Evolutionary conservation across 2,113 vertebrate species (phyloP), one percentile per base, ranked within the genome.

Genomic region (Ondatra zibethicus): DNA sequence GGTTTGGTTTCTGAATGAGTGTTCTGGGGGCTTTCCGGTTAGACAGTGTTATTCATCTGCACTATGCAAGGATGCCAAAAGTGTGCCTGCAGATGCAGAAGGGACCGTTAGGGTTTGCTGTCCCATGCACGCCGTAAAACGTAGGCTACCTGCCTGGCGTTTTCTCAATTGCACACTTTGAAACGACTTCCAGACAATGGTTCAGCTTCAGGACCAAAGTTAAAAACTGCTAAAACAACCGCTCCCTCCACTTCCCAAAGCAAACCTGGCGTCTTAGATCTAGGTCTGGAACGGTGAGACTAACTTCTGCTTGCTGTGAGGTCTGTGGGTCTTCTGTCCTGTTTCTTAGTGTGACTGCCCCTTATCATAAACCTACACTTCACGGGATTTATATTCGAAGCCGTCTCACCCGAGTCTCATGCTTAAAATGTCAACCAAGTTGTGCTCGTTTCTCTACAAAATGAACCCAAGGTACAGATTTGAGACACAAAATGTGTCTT

Each of bases 1-100:
- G 77, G 63, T 93, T 96, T 93, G 93, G 96, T 97, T 97, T 97
- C 97, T 94, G 39, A 88, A 94, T 97, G 93, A 97, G 94, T 84
- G 78, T 92, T 93, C 45, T 96, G 94, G 97, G 96, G 94, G 39
- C 52, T 98, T 98, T 97, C 95, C 97, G 95, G 92, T 96, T 87
- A 84, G 95, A 86, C 88, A 93, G 75, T 90, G 75, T 95, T 96
- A 96, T 96, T 97, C 95, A 93, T 72, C 84, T 89, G 87, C 72
- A 85, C 94, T 78, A 4, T 84, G 65, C 77, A 52, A 66, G 78
- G 82, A 42, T 89, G 95, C 91, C 95, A 97, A 96, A 96, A 97
- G 95, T 95, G 91, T 11, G 36, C 92, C 82, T 92, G 91, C 96
- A 80, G 94, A 93, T 94, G 66, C 75, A 94, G 89, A 96, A 88